Base-by-base conservation (phyloP, 2,797 vertebrate genomes). In the Betta splendens region DNA sequence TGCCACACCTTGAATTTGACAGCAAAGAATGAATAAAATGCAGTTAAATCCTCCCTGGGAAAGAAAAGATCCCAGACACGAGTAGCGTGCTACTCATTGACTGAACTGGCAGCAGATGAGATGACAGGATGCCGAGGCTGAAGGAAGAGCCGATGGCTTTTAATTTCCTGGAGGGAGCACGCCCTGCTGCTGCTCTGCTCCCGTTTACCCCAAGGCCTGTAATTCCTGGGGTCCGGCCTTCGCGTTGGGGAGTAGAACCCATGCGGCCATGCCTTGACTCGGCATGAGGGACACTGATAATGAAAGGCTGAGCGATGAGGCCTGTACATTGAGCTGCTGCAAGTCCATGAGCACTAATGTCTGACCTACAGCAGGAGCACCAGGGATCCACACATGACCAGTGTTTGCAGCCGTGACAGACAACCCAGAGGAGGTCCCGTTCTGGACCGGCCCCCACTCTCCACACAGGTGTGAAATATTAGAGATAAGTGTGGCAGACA, bases 91-190 rank as follows among this genome's bases (percentile, higher is more conserved):
- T 85, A 77, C 86, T 89, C 82, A 84, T 87, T 88, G 88, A 70
- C 63, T 43, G 9, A 53, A 52, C 86, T 92, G 90, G 89, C 88
- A 91, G 55, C 63, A 88, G 87, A 92, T 92, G 81, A 92, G 78
- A n/a, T n/a, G n/a, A 92, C 91, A 77, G 77, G 60, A 49, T 42
- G 20, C 45, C 64, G 56, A 85, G 83, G 86, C 77, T 77, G 81
- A 77, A 88, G 89, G 89, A 91, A 89, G 83, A 78, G 67, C 77
- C 77, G 44, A 77, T 80, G 80, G 90, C 91, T 91, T 92, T 92
- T 93, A 88, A 92, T 92, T 92, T 93, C 86, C 89, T 90, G 80
- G 28, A 67, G 50, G 50, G 84, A 90, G 85, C 68, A 87, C 81
- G 79, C 81, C 87, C 80, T 76, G 84, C 79, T 77, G 50, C 78